phyloP scores from a whole-genome alignment of 1,140 invertebrate genomes.

The Stratiolaelaps scimitus region DNA sequence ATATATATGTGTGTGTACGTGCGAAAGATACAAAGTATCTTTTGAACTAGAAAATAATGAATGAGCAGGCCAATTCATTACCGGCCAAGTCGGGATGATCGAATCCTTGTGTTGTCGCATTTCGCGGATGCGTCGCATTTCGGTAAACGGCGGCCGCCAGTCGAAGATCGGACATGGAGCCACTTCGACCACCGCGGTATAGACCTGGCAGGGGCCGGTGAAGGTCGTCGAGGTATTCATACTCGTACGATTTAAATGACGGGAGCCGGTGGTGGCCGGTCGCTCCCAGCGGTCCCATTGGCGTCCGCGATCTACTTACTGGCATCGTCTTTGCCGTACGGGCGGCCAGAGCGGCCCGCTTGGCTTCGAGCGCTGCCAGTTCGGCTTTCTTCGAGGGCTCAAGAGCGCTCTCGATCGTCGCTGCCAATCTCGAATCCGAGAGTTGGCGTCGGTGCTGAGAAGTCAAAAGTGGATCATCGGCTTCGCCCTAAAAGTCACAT shows the following conservation, averaged over 20 bases:
- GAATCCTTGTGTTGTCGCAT: conserved; percentile 21
- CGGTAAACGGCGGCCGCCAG: conserved; percentile 26
- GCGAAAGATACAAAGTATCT: too few relatives aligned
- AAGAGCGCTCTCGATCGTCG: conserved; percentile 44
- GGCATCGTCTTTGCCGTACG: conserved; percentile 32
- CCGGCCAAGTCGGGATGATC: conserved; percentile 39
- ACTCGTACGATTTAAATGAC: conserved; percentile 43
- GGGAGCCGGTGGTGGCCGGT: conserved; percentile 38
- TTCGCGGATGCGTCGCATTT: conserved; percentile 30
- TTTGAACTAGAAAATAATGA: too few relatives aligned
- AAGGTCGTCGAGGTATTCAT: conserved; percentile 43
- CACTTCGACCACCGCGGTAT: conserved; percentile 18
- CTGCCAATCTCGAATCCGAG: conserved; percentile 45
- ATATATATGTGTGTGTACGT: too few relatives aligned
- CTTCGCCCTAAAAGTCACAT: conserved; percentile 13
- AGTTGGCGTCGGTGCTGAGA: conserved; percentile 44
- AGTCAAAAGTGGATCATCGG: conserved; percentile 28
- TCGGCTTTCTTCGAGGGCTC: conserved; percentile 34
- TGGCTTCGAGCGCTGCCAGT: conserved; percentile 24
- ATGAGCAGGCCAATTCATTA: too few relatives aligned
- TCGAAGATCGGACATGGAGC: conserved; percentile 23
- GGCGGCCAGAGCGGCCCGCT: conserved; percentile 8
- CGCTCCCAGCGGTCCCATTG: conserved; percentile 22
- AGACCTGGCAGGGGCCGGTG: conserved; percentile 37
- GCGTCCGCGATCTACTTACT: conserved; percentile 37